Conservation (phyloP, 2,113 vertebrate genomes). For the Elachura formosa region DNA sequence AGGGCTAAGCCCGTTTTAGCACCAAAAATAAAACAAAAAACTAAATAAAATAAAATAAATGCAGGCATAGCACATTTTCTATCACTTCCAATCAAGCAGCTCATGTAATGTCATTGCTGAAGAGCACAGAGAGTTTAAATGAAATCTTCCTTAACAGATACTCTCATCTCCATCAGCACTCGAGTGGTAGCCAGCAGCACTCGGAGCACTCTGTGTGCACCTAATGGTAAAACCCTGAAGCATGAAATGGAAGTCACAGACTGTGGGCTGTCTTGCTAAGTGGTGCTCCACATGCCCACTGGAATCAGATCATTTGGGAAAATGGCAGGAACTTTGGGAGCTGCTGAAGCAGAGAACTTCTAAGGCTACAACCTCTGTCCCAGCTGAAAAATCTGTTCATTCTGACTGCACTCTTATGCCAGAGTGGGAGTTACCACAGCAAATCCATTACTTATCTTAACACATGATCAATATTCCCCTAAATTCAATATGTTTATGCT, state of each 20-base stretch:
- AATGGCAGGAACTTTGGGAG: neutral
- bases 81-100: neutral
- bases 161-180: neutral
- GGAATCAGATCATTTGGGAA: neutral
- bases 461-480: neutral
- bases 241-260: neutral
- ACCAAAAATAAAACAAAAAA: neutral
- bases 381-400: neutral
- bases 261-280: neutral
- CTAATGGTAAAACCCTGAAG: neutral
- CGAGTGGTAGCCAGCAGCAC: neutral
- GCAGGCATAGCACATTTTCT: neutral
- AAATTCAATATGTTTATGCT: neutral
- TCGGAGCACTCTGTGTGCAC: neutral
- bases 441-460: neutral
- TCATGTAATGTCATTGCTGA: neutral
- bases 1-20: neutral
- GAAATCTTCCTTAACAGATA: neutral
- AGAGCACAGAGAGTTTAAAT: neutral
- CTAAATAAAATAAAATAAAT: neutral
- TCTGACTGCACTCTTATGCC: fast-evolving
- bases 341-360: neutral
- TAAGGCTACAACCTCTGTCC: neutral
- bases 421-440: neutral
- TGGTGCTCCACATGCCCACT: neutral